These are phyloP conservation scores for Trichogramma evanescens DNA, from an alignment of 2,888 invertebrate species.

Conservation along the genomic window DNA sequence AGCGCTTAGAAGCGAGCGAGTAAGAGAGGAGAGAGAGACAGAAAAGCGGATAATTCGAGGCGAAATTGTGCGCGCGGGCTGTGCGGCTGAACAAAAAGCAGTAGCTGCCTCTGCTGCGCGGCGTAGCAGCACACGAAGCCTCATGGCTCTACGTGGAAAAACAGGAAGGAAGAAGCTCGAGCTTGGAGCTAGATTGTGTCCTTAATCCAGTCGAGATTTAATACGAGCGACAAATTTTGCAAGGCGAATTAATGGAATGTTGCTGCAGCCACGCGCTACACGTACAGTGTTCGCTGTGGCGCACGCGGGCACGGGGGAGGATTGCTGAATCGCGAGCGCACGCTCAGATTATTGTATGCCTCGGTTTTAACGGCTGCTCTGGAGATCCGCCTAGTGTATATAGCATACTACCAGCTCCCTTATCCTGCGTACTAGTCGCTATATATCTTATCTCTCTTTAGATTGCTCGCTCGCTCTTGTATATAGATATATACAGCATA, in stretches of 20 bases:
- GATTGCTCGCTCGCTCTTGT: conserved; percentile 16
- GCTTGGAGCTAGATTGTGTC: conserved; percentile 39
- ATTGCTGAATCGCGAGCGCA: conserved; percentile 29
- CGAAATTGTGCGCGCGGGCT: neutral
- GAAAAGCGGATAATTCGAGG: conserved; percentile 13
- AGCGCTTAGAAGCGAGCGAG: conserved; percentile 1
- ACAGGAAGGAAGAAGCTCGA: conserved; percentile 23
- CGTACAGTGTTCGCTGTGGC: too few species aligned
- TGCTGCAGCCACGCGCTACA: conserved; percentile 19
- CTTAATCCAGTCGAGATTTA: conserved; percentile 46
- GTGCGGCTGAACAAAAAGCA: conserved; percentile 14
- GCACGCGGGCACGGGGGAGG: conserved; percentile 15
- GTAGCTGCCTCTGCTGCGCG: conserved; percentile 2
- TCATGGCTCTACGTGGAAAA: conserved; percentile 6
- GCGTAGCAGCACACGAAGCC: neutral
- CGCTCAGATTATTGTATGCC: conserved; percentile 45
- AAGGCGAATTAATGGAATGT: conserved; percentile 45
- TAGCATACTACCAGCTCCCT: neutral
- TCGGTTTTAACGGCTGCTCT: conserved; percentile 37
- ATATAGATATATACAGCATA: conserved; percentile 6
- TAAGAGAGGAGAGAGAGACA: conserved; percentile 7
- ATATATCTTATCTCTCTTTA: conserved; percentile 39
- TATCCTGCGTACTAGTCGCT: conserved; percentile 21
- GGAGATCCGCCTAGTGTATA: too few species aligned
- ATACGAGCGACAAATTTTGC: conserved; percentile 47